Evolutionary conservation across 1,140 invertebrate genomes (phyloP), one percentile per base, ranked within the genome.

Genomic region (Zaprionus gabonicus): DNA sequence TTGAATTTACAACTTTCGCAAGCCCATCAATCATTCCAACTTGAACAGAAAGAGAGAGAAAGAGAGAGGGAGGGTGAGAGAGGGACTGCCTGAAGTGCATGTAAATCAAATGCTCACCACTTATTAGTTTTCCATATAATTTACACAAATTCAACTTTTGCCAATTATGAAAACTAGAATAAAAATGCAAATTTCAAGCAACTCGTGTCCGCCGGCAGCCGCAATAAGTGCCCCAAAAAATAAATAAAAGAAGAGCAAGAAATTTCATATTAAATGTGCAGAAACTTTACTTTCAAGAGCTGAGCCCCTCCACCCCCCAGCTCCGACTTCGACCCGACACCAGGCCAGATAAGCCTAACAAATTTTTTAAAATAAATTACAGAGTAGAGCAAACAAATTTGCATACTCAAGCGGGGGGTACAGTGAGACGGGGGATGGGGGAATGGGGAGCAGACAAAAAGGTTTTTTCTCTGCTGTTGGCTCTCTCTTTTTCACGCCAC

Each of bases 281-380:
- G 49, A 80, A 79, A 77, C 78, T 80, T 80, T 77, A 68, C 41
- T 65, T 72, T 76, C 59, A 67, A 68, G 69, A 64, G 73, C 63
- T 36, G 56, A 49, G 59, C 49, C 51, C 27, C 13, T 6, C 5
- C 5, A 1, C 36, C 2, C n/a, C 31, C 20, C 58, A 25, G 27
- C 34, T 41, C 46, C 49, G 44, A 28, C 25, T 53, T 36, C 67
- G 71, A 64, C 67, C 56, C 65, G 62, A 72, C 68, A 63, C 76
- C 55, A 64, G 57, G 63, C 64, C 84, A 90, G 84, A 88, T 88
- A 88, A 88, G 84, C 84, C 78, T 88, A 90, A 88, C 84, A 88
- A 90, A 90, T 88, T 88, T 88, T 90, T 90, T 81, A 74, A 88
- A 88, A 88, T 88, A 88, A 88, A 88, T 88, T 88, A 88, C 85